These are phyloP conservation scores for Gastrophysa polygoni DNA, from an alignment of 2,888 invertebrate genomes.

Conservation along the genomic window DNA sequence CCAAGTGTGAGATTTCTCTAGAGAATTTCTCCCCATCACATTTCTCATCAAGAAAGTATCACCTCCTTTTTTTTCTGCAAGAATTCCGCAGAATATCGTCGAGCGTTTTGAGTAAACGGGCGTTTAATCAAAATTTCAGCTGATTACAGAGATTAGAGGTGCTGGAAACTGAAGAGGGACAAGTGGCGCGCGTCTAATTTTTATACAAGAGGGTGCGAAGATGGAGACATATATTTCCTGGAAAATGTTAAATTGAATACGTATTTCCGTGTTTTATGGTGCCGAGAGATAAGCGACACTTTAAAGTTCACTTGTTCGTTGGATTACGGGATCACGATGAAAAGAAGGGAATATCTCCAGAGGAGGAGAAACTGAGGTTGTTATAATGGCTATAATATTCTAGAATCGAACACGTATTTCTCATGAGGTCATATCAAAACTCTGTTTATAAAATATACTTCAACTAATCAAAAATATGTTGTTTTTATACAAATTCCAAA, in stretches of 20 bases:
- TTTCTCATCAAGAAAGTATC: too few relatives aligned
- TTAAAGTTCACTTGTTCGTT: not conserved
- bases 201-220: not conserved
- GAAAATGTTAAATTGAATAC: not conserved
- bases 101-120: conserved; percentile 12
- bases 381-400: too few relatives aligned
- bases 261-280: not conserved
- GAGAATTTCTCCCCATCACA: too few relatives aligned
- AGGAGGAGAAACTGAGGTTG: too few relatives aligned
- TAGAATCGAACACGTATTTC: too few relatives aligned
- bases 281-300: not conserved
- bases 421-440: too few relatives aligned
- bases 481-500: too few relatives aligned
- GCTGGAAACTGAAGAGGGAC: conserved; percentile 1
- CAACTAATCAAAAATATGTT: too few relatives aligned
- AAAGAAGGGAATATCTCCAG: not conserved
- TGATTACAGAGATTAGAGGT: conserved; percentile 18
- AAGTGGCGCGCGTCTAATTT: conserved; percentile 6
- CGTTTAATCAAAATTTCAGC: conserved; percentile 21
- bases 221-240: not conserved
- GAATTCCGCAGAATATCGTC: not conserved
- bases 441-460: too few relatives aligned
- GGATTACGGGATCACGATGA: not conserved
- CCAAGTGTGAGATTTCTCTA: too few relatives aligned
- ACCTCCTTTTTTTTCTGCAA: too few relatives aligned